Base-by-base conservation (phyloP, 2,888 invertebrate species). In the Drosophila peninsularis region DNA sequence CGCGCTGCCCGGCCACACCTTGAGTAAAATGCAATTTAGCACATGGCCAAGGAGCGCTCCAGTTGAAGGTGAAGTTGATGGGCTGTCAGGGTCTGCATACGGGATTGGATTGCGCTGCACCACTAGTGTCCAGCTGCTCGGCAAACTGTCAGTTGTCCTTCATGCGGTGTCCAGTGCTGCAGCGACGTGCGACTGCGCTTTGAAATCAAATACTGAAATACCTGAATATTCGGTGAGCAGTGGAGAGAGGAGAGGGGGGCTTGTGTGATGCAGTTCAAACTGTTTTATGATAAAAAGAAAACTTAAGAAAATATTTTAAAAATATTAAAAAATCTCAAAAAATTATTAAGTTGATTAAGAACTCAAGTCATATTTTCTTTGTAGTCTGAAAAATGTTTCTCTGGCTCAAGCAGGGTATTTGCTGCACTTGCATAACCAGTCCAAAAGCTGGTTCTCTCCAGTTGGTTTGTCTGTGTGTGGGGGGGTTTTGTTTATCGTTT, bases 21-120 rank as follows among this genome's bases (percentile, higher is more conserved):
- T 78, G 76, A 74, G 61, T 66, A 64, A 75, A 83, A 83, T 79
- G 80, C 85, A 83, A 83, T 83, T 83, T 83, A 71, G 71, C 67
- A 57, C 63, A 60, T 53, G 56, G 50, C 44, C 58, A 52, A 56
- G 56, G 44, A 45, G 54, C 39, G 19, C 19, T 53, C 44, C 47
- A 42, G 44, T 34, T 56, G 53, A 55, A 61, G 56, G 50, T 62
- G 52, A 30, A 54, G 45, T 71, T 62, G 77, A 76, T 75, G 57
- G 61, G 44, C 76, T 76, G 76, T 68, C 71, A 68, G 56, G 49
- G 73, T 60, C 57, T 44, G 44, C 19, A 36, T 19, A 55, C 36
- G 39, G 39, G 42, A 37, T 45, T 42, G 42, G 50, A 36, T 62
- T 45, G 62, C 13, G 36, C 24, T 50, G 21, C 21, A 2, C 3